Base-by-base conservation (phyloP, 2,797 vertebrate genomes). In the Coluber constrictor region DNA sequence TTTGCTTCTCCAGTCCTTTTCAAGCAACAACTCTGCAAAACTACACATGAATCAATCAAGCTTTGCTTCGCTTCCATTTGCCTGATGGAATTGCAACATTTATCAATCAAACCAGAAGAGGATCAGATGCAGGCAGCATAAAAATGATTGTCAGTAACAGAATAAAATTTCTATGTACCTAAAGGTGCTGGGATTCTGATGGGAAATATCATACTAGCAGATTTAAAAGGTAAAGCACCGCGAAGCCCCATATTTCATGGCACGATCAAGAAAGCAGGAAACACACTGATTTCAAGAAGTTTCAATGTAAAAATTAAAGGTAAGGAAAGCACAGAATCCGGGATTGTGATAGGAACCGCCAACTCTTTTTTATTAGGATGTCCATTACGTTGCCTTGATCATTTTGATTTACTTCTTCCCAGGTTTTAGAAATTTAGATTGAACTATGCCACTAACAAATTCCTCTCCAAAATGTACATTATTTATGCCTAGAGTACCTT, bases 1-100 rank as follows among this genome's bases (percentile, higher is more conserved):
- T 94, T 95, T 94, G 0, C 3, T 93, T 94, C 94, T 92, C 59
- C 93, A 32, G 92, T 51, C 90, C 91, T 94, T 94, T 93, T 83
- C 91, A 92, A 90, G 90, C 91, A 94, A 92, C 0, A 92, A 23
- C 79, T 96, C 90, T 95, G 29, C 60, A 93, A 95, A 90, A 57
- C 90, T 29, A 87, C 95, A 95, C 87, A 55, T 90, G 54, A 92
- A 6, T 63, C 88, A 94, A 92, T 92, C 0, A 93, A 61, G 37
- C 87, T 86, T 89, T 92, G 70, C 70, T 70, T 94, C 93, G 90
- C 89, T 94, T 0, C 90, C 93, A 11, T 94, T 95, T 87, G 37
- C 91, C 92, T 95, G 88, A n/a, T 70, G 66, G 93, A 90, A 56
- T 91, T 89, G 13, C 43, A 93, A 29, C 51, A 92, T 95, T 92